Conservation (phyloP, 2,888 invertebrate species). For the Hesperia comma region DNA sequence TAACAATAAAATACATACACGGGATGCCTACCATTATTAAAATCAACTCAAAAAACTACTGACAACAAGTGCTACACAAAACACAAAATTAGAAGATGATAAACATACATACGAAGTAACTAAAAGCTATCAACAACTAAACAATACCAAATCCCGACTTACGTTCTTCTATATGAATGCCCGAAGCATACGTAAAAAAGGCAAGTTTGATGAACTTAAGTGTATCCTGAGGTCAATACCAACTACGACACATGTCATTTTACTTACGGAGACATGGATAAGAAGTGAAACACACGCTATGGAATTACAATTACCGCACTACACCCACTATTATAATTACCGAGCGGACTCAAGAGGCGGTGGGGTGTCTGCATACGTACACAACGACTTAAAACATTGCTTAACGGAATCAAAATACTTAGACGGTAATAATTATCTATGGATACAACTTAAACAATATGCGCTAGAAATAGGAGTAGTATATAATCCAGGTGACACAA, state of each 20-base stretch:
- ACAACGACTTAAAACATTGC: conserved; percentile 12
- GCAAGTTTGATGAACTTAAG: conserved; percentile 42
- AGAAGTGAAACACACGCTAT: conserved; percentile 15
- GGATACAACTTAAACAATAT: conserved; percentile 9
- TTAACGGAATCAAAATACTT: background rate
- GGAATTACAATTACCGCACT: conserved; percentile 14
- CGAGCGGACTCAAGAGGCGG: conserved; percentile 15
- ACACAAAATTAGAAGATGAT: too few species aligned
- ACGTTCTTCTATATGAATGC: conserved; percentile 39
- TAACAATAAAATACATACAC: conserved; percentile 35
- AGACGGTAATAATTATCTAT: conserved; percentile 20
- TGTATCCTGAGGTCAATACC: conserved; percentile 37
- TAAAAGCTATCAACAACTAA: too few species aligned
- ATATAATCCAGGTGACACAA: conserved; percentile 21
- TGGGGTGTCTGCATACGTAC: conserved; percentile 16
- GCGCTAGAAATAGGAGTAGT: conserved; percentile 13
- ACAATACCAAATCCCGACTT: too few species aligned
- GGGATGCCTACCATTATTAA: conserved; percentile 33
- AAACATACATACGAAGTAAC: too few species aligned
- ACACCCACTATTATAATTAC: conserved; percentile 34
- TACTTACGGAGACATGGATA: conserved; percentile 35
- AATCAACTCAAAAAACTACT: background rate
- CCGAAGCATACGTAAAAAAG: conserved; percentile 39
- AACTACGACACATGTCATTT: conserved; percentile 34
- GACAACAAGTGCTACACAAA: too few species aligned